phyloP scores from a whole-genome alignment of 2,888 invertebrate species.

The Tridacna crocea region DNA sequence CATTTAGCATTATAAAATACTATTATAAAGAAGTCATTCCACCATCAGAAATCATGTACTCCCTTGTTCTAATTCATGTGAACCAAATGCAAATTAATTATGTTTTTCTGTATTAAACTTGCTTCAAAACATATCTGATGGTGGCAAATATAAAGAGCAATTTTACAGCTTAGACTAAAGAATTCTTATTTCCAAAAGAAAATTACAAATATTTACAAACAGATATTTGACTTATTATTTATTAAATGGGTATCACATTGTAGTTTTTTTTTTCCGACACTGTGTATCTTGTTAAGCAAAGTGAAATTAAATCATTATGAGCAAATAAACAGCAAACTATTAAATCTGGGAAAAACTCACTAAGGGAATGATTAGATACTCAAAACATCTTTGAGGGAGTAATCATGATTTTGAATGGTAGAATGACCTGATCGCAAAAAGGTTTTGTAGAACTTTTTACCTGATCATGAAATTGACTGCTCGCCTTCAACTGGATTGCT shows the following conservation, averaged over 20 bases:
- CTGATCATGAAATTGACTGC: not conserved
- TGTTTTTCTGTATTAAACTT: no score
- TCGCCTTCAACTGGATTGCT: no score
- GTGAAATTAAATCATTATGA: slow-evolving; percentile 3
- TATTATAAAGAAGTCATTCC: slow-evolving; percentile 20
- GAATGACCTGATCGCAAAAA: not conserved
- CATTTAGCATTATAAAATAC: not conserved
- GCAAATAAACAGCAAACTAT: slow-evolving; percentile 15
- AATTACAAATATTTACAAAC: no score
- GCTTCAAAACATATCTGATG: not conserved
- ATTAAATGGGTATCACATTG: no score
- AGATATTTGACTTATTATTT: no score
- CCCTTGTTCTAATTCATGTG: not conserved
- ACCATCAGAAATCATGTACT: slow-evolving; percentile 25
- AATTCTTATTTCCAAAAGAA: no score
- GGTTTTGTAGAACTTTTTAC: not conserved
- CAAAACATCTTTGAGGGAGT: not conserved
- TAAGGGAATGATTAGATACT: not conserved
- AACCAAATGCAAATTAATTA: no score
- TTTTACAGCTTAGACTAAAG: no score
- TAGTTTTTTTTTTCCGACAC: no score
- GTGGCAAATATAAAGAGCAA: not conserved
- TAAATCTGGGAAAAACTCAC: not conserved
- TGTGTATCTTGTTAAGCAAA: not conserved
- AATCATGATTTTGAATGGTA: not conserved